A percentile compares a stretch with the other conserved stretches of the same genome.
phyloP scores from a whole-genome alignment of 2,888 invertebrate species.

The Prostheceraeus crozeri region DNA sequence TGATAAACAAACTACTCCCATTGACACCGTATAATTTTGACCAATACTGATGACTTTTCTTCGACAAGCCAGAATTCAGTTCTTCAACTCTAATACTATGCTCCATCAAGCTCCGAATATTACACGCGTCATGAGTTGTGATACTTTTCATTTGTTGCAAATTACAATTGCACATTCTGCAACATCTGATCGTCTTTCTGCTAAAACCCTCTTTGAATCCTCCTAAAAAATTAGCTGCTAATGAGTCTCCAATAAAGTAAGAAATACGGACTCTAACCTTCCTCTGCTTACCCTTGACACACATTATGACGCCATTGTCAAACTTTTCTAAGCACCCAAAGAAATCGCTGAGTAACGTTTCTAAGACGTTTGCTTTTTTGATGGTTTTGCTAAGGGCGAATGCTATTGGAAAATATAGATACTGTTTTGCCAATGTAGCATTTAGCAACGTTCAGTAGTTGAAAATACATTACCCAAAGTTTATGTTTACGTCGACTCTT shows the following conservation, averaged over 20 bases:
- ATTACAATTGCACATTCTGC: not conserved
- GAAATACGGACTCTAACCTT: too few relatives aligned
- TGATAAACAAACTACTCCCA: not conserved
- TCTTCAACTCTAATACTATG: not conserved
- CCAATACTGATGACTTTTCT: not conserved
- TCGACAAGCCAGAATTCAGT: not conserved
- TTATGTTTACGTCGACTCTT: not conserved
- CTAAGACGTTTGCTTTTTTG: too few relatives aligned
- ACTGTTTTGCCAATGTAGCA: not conserved
- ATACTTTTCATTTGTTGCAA: not conserved
- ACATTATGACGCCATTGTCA: too few relatives aligned
- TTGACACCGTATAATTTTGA: not conserved
- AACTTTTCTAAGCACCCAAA: too few relatives aligned
- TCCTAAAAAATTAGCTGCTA: not conserved
- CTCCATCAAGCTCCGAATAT: not conserved
- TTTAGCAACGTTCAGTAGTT: not conserved
- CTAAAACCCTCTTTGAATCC: slow-evolving; percentile 6
- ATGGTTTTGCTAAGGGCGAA: not conserved
- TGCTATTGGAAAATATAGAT: not conserved
- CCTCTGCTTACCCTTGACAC: too few relatives aligned
- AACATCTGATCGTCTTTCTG: not conserved
- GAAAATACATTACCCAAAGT: slow-evolving; percentile 16
- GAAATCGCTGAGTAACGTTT: too few relatives aligned
- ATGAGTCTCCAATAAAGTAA: too few relatives aligned
- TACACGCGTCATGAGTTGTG: not conserved